These are phyloP conservation scores for Drosophila merina DNA, from an alignment of 2,888 invertebrate genomes.

Conservation along the genomic window DNA sequence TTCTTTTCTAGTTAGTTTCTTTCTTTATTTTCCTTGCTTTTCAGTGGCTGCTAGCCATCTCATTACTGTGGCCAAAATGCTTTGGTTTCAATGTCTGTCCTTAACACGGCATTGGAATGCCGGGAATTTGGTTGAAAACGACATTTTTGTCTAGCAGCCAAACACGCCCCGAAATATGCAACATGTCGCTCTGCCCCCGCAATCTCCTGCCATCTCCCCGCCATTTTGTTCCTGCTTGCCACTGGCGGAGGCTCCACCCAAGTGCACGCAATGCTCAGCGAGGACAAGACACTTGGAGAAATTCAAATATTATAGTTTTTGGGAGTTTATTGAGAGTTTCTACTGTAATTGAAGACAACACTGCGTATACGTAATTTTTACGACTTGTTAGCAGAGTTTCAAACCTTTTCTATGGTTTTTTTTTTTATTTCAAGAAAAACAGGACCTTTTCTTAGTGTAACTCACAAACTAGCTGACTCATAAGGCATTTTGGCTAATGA, in stretches of 20 bases:
- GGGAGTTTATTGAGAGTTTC: background rate
- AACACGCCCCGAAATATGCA: constrained; percentile 59
- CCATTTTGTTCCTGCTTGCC: background rate
- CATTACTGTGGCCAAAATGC: constrained; percentile 43
- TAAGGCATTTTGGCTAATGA: constrained; percentile 62
- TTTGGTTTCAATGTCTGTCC: constrained; percentile 43
- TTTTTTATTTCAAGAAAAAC: too few species aligned
- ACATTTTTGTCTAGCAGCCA: constrained; percentile 60
- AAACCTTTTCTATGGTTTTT: background rate
- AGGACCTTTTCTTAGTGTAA: constrained; percentile 19
- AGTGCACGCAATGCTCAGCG: constrained; percentile 59
- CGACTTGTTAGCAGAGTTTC: background rate
- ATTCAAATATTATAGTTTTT: background rate
- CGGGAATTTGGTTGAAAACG: constrained; percentile 35
- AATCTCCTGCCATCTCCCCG: background rate
- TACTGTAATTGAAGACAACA: background rate
- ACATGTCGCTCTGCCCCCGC: constrained; percentile 41
- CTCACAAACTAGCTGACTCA: constrained; percentile 58
- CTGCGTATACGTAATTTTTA: background rate
- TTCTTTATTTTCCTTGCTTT: constrained; percentile 10
- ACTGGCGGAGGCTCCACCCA: constrained; percentile 41
- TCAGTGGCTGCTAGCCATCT: constrained; percentile 26
- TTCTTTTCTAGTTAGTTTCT: constrained; percentile 15
- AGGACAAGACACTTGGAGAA: constrained; percentile 22
- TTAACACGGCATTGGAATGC: constrained; percentile 54